Evolutionary conservation across 2,888 invertebrate genomes (phyloP).

Genomic region (Heliconius charithonia): DNA sequence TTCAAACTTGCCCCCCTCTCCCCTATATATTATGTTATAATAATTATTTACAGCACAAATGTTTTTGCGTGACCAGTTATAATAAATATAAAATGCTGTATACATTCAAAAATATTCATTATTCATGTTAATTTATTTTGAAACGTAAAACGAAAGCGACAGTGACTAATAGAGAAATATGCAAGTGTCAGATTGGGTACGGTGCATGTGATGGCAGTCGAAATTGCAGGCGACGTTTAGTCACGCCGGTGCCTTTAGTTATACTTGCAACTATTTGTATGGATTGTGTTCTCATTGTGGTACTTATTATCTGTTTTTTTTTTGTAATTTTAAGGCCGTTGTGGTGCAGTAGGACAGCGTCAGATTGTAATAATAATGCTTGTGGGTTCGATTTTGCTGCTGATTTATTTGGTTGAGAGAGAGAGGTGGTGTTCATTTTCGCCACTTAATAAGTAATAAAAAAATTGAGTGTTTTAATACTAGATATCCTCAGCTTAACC

Average conservation of each 20-base stretch:
- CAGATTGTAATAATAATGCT: too few species aligned
- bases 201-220: conserved; percentile 65
- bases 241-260: conserved; percentile 59
- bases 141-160: conserved; percentile 52
- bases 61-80: background rate
- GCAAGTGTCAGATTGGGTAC: conserved; percentile 66
- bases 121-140: conserved; percentile 46
- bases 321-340: background rate
- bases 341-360: too few species aligned
- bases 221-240: conserved; percentile 67
- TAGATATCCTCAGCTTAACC: too few species aligned
- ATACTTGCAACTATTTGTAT: conserved; percentile 51
- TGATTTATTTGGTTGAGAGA: too few species aligned
- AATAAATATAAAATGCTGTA: conserved; percentile 7
- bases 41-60: background rate
- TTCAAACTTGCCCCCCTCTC: too few species aligned
- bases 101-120: conserved; percentile 35
- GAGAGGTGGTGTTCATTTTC: too few species aligned
- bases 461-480: too few species aligned
- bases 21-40: background rate
- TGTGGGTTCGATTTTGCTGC: too few species aligned
- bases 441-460: too few species aligned
- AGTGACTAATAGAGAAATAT: conserved; percentile 80
- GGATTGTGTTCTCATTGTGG: conserved; percentile 50
- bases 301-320: conserved; percentile 40